These are phyloP conservation scores for Thunnus thynnus DNA, from an alignment of 2,113 vertebrate genomes.

Conservation along the genomic window DNA sequence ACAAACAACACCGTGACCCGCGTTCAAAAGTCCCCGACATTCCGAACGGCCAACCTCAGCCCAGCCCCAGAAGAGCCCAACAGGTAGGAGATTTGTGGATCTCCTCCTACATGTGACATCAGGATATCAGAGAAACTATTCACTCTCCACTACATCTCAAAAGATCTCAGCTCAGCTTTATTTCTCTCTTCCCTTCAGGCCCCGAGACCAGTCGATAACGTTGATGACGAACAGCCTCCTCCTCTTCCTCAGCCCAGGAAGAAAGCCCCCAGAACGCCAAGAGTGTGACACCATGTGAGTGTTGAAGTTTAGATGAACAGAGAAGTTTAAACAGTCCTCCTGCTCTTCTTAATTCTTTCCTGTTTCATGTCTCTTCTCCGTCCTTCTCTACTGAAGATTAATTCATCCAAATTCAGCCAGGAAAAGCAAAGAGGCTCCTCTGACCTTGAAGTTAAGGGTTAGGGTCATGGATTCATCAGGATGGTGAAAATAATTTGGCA, in stretches of 20 bases:
- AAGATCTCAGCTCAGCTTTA: not conserved
- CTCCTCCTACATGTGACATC: no score
- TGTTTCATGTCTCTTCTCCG: not conserved
- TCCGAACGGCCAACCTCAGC: not conserved
- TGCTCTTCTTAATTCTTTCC: not conserved
- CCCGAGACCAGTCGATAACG: fast-evolving
- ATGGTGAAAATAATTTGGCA: no score
- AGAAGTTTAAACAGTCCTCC: not conserved
- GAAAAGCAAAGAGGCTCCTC: not conserved
- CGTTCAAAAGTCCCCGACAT: not conserved
- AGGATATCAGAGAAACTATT: no score
- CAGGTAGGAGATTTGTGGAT: constrained; percentile 43
- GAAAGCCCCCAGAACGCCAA: constrained; percentile 8
- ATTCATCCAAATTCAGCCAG: not conserved
- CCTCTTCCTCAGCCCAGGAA: constrained; percentile 82
- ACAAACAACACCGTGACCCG: constrained; percentile 35
- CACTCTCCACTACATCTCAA: not conserved
- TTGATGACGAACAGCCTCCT: constrained; percentile 63
- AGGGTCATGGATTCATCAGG: not conserved
- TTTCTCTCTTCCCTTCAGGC: constrained; percentile 13
- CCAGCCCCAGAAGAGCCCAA: constrained; percentile 27
- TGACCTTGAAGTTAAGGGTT: not conserved
- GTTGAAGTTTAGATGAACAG: not conserved
- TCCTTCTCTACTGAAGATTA: not conserved
- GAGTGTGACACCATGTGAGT: not conserved